Base-by-base conservation (phyloP, 2,797 vertebrate genomes). In the Morus bassanus region DNA sequence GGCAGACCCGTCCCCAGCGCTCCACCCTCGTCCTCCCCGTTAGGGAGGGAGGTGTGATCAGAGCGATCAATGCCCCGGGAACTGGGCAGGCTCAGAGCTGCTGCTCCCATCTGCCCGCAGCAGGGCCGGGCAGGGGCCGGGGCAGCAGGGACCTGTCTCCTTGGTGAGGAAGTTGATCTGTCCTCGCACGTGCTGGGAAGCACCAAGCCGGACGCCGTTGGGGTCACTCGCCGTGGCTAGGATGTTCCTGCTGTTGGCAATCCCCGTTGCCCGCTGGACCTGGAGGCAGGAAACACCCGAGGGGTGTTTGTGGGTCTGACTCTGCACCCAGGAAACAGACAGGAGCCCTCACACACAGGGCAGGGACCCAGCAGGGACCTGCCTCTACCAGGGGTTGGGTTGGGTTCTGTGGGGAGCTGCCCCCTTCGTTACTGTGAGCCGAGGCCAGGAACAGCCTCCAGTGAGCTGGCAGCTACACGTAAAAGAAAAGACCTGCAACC, bases 251-350 rank as follows among this genome's bases (percentile, higher is more conserved):
- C 98, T 98, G 17, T 98, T 98, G 91, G 97, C 98, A 7, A 99
- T 93, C 11, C 99, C 99, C 0, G 98, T 98, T 0, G 98, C 98
- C 97, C 99, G 98, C 97, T 99, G 99, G 54, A 99, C 99, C 99
- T 99, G 97, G 41, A 82, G 72, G 48, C 8, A 43, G 82, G 64
- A 37, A 33, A 54, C 51, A 70, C 8, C 28, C 1, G 0, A 37
- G 53, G 37, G 56, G 31, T 3, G 1, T 24, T 5, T 0, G 2
- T n/a, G 68, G 30, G n/a, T 43, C 48, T 18, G 39, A 27, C 6
- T 35, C 30, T 6, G 31, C 30, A 17, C 48, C 85, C 46, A 3
- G 56, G 33, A n/a, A 14, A 13, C 11, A 7, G 63, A 31, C 24
- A 3, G 69, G 23, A 54, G 39, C 53, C 10, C 35, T 56, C 0